These are phyloP conservation scores for Pempheris klunzingeri DNA, from an alignment of 2,797 vertebrate genomes.

Conservation along the genomic window DNA sequence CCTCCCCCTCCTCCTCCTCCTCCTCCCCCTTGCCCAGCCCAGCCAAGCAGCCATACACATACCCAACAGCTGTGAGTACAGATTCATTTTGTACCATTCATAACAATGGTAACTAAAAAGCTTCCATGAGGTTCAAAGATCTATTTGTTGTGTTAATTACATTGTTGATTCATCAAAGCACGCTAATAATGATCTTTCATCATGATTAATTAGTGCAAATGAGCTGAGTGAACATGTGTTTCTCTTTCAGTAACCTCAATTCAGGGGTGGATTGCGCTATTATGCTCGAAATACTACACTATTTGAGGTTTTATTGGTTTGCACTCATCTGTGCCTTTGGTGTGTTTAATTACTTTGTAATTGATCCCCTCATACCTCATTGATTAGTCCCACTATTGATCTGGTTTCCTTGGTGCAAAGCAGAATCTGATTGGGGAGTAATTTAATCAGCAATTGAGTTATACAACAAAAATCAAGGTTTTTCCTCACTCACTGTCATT, in stretches of 20 bases:
- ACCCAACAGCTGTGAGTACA: conserved; percentile 86
- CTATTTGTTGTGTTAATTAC: conserved; percentile 74
- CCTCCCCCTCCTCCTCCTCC: conserved; percentile 70
- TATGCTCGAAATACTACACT: conserved; percentile 43
- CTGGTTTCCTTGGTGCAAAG: conserved; percentile 69
- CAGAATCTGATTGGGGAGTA: conserved; percentile 72
- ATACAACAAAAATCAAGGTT: conserved; percentile 59
- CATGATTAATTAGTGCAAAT: conserved; percentile 68
- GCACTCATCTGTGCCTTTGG: conserved; percentile 49
- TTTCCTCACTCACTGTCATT: conserved; percentile 40
- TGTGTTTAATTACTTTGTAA: conserved; percentile 82
- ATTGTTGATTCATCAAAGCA: conserved; percentile 72
- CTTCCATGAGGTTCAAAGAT: conserved; percentile 64
- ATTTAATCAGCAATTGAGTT: conserved; percentile 74
- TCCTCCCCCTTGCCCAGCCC: conserved; percentile 73
- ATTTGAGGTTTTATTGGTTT: conserved; percentile 49
- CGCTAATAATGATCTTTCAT: conserved; percentile 65
- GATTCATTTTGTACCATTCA: conserved; percentile 45
- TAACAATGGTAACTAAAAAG: conserved; percentile 41
- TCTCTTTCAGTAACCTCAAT: conserved; percentile 47
- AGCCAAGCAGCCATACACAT: conserved; percentile 83
- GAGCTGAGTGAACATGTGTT: conserved; percentile 53
- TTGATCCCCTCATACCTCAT: conserved; percentile 74
- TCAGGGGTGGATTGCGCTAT: conserved; percentile 33
- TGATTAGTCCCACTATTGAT: conserved; percentile 83